Base-by-base conservation (phyloP, 1,140 invertebrate genomes). In the Tetragnatha versicolor region DNA sequence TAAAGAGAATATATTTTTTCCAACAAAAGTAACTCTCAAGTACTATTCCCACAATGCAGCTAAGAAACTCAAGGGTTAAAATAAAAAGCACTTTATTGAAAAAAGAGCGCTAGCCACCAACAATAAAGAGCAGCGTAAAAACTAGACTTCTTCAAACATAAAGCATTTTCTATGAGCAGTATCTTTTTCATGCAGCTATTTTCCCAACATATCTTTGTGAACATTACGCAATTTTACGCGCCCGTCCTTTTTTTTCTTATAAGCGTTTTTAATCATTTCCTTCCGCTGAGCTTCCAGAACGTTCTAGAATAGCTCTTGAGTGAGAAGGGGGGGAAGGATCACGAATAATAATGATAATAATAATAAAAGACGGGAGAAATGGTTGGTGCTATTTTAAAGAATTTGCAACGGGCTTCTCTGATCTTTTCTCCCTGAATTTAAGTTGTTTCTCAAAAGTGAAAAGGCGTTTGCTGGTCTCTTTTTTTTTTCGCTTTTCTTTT, bases 211-310 rank as follows among this genome's bases (percentile, higher is more conserved):
- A 68, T 68, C 65, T 49, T n/a, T 22, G 17, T 25, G 65, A 49
- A 68, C 45, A 68, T 68, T 68, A 49, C 63, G 65, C 65, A 29
- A 49, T 68, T 68, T n/a, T n/a, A n/a, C n/a, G n/a, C n/a, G n/a
- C n/a, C n/a, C n/a, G n/a, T n/a, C n/a, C n/a, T n/a, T n/a, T n/a
- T n/a, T 66, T 37, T 49, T 22, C 49, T 68, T 66, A 49, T 68
- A 47, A 49, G 25, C 39, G 39, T 29, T 68, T 68, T 68, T 49
- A 68, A 68, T 68, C 65, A 68, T 68, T 49, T 68, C 45, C 25
- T 68, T 68, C 65, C 65, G 22, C 49, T 10, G 33, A 17, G 25
- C 60, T 14, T 33, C n/a, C 42, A 14, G 42, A 10, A 45, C 42
- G 42, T n/a, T n/a, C n/a, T n/a, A n/a, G n/a, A n/a, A n/a, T n/a